A percentile compares a stretch with the other conserved stretches of the same genome.
Evolutionary conservation across 2,888 invertebrate species (phyloP).

Genomic region (Aspidiotus destructor): DNA sequence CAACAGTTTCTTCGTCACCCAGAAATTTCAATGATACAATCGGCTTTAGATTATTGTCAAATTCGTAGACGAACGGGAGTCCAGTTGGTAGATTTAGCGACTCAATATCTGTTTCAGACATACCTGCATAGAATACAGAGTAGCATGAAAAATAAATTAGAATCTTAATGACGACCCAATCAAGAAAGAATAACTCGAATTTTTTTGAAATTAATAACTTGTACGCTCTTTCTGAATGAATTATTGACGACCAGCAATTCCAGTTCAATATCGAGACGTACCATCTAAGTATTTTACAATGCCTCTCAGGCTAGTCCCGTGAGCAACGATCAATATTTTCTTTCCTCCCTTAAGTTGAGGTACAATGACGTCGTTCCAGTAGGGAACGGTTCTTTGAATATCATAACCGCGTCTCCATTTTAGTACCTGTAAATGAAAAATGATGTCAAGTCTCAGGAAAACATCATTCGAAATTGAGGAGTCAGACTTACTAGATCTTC

Average conservation of each 20-base stretch:
- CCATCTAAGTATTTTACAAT: constrained; percentile 78
- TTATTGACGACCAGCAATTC: too few species aligned
- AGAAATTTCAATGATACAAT: constrained; percentile 52
- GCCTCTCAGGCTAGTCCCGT: constrained; percentile 76
- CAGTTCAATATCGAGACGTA: constrained; percentile 43
- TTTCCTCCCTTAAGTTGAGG: constrained; percentile 73
- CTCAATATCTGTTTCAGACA: constrained; percentile 53
- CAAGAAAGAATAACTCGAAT: too few species aligned
- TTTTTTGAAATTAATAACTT: too few species aligned
- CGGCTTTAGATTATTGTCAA: constrained; percentile 51
- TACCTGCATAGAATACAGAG: constrained; percentile 40
- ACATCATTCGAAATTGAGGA: constrained; percentile 2
- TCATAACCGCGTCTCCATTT: constrained; percentile 80
- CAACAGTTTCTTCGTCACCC: constrained; percentile 53
- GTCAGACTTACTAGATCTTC: constrained; percentile 56
- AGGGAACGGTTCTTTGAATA: constrained; percentile 67
- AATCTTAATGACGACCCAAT: too few species aligned
- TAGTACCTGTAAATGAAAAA: constrained; percentile 51
- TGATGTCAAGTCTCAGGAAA: background rate
- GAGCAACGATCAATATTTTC: constrained; percentile 69
- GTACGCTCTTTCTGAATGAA: too few species aligned
- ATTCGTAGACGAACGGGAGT: constrained; percentile 53
- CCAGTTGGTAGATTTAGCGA: constrained; percentile 54
- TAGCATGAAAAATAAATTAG: too few species aligned
- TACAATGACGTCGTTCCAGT: constrained; percentile 75